Base-by-base conservation (phyloP, 2,888 invertebrate genomes). In the Labia minor region DNA sequence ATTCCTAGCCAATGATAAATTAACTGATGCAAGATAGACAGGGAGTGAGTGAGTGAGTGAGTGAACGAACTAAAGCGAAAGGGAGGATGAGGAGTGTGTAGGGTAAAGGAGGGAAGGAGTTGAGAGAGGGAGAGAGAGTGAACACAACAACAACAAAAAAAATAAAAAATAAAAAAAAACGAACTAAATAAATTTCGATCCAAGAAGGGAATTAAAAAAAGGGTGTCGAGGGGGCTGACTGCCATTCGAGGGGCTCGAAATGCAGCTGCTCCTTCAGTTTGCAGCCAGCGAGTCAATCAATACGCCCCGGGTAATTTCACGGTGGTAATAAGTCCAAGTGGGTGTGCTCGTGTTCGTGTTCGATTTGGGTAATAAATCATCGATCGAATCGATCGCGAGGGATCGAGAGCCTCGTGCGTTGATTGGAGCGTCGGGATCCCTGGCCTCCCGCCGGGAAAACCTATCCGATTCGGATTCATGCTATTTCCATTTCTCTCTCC, bases 291-390 rank as follows among this genome's bases (percentile, higher is more conserved):
- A 49, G 49, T 49, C 49, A 49, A 49, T 49, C 49, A 49, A 49
- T 49, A 49, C 14, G 49, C 49, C 49, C 49, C 49, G 49, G 49
- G 49, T 49, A 49, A 49, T 49, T 49, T 49, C 49, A 49, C 49
- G 49, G 49, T 49, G 49, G 49, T 11, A n/a, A 49, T n/a, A n/a
- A 49, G 16, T 11, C 16, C 49, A 11, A 49, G 16, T 16, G 14
- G n/a, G 14, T 16, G 49, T 49, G 49, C n/a, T 49, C 49, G 49
- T 49, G 49, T 49, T 49, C 49, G 49, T 49, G 49, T 49, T 49
- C 49, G 49, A 49, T 49, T 49, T 49, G 49, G 49, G 49, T 49
- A 49, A 49, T 49, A 49, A 49, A 49, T 49, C 49, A 49, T 49
- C 49, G 49, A 49, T 49, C 49, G 49, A 49, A 49, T 49, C 49